Evolutionary conservation across 2,888 invertebrate genomes (phyloP).

Genomic region (Melieria picta): DNA sequence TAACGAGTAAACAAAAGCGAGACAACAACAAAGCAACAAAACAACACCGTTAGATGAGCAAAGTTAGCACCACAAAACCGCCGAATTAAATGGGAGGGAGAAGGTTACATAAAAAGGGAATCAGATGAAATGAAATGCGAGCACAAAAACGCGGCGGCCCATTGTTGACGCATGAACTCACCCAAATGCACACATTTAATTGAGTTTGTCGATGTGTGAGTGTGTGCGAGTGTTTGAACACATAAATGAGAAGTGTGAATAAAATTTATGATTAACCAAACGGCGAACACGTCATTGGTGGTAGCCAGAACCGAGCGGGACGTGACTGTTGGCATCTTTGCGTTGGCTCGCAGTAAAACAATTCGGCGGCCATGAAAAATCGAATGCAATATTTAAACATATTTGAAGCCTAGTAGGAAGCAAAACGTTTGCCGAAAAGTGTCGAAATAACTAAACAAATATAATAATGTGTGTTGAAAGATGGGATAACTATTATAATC

Average conservation of each 20-base stretch:
- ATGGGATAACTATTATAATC: not conserved
- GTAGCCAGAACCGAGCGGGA: not conserved
- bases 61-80: not conserved
- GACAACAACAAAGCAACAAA: not conserved
- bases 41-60: not conserved
- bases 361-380: too few species aligned
- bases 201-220: not conserved
- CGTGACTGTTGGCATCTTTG: too few species aligned
- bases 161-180: not conserved
- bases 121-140: not conserved
- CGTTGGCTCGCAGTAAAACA: too few species aligned
- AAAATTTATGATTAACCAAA: constrained; percentile 23
- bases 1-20: not conserved
- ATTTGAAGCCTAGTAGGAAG: not conserved
- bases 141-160: not conserved
- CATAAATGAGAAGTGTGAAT: constrained; percentile 7
- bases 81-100: not conserved
- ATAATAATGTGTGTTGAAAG: not conserved
- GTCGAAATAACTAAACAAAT: not conserved
- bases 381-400: too few species aligned
- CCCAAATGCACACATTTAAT: not conserved
- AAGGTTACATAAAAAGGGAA: not conserved
- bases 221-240: not conserved
- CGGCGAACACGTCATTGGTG: not conserved
- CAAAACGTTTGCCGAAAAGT: not conserved